Conservation (phyloP, 2,797 vertebrate genomes). For the Chaenodraco wilsoni region DNA sequence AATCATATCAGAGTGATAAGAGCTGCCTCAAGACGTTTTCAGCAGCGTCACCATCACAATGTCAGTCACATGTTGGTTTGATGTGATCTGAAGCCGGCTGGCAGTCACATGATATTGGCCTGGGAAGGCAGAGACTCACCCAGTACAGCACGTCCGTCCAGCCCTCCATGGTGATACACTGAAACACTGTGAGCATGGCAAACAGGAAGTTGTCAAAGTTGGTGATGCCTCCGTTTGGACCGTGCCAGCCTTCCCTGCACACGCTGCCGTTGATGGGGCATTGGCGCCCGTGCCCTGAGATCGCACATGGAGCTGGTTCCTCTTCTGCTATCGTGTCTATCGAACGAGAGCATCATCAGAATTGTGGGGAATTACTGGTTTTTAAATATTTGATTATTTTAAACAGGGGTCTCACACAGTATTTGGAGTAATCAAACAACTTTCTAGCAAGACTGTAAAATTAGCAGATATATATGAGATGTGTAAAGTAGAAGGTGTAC, state of each 20-base stretch:
- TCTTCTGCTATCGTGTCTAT: conserved; percentile 91
- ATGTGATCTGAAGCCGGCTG: conserved; percentile 46
- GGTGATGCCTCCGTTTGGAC: conserved; percentile 97
- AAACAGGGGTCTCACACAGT: background rate
- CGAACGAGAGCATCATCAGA: background rate
- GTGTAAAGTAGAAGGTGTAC: background rate
- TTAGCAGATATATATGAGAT: too few species aligned
- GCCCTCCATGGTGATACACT: conserved; percentile 99
- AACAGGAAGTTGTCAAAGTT: conserved; percentile 99
- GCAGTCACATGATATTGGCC: conserved; percentile 43
- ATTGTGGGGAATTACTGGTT: background rate
- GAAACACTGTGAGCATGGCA: conserved; percentile 98
- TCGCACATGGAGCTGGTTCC: conserved; percentile 95
- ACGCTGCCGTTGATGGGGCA: conserved; percentile 92
- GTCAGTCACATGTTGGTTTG: conserved; percentile 60
- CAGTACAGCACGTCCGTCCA: conserved; percentile 99
- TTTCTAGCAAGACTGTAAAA: too few species aligned
- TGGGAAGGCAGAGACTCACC: conserved; percentile 83
- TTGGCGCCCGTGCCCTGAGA: conserved; percentile 95
- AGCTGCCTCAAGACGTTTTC: conserved; percentile 63
- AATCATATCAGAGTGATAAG: conserved; percentile 58
- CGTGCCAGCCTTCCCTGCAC: conserved; percentile 96
- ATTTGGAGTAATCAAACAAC: background rate
- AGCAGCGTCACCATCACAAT: conserved; percentile 58
- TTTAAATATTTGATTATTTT: background rate